These are phyloP conservation scores for Podarcis siculus DNA, from an alignment of 2,797 vertebrate species.

Conservation along the genomic window DNA sequence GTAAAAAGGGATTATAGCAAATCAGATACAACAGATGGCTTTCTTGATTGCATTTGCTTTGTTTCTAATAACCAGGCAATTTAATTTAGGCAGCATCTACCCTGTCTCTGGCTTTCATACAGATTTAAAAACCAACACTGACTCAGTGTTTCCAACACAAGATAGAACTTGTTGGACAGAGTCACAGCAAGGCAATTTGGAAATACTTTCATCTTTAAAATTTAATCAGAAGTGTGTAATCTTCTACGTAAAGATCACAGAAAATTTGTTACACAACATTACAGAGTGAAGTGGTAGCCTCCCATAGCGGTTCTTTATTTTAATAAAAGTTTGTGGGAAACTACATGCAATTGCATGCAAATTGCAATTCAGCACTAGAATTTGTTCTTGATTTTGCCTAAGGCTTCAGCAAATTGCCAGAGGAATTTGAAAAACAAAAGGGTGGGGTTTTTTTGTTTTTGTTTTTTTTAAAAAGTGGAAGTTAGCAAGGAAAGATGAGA, in stretches of 20 bases:
- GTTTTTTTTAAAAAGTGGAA: neutral
- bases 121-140: constrained; percentile 14
- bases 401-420: neutral
- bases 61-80: constrained; percentile 31
- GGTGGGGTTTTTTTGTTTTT: neutral
- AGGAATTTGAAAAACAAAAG: neutral
- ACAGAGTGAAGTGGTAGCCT: neutral
- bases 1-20: constrained; percentile 1
- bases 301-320: neutral
- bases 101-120: neutral
- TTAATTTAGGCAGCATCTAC: constrained; percentile 13
- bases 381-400: neutral
- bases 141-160: neutral
- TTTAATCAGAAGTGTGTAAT: neutral
- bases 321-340: neutral
- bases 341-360: neutral
- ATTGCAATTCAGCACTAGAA: neutral
- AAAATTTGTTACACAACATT: neutral
- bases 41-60: constrained; percentile 38
- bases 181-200: neutral
- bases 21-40: neutral
- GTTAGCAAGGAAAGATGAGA: neutral
- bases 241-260: neutral
- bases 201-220: constrained; percentile 1
- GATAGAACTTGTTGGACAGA: neutral